phyloP scores from a whole-genome alignment of 2,113 vertebrate species.

The Girardinichthys multiradiatus region DNA sequence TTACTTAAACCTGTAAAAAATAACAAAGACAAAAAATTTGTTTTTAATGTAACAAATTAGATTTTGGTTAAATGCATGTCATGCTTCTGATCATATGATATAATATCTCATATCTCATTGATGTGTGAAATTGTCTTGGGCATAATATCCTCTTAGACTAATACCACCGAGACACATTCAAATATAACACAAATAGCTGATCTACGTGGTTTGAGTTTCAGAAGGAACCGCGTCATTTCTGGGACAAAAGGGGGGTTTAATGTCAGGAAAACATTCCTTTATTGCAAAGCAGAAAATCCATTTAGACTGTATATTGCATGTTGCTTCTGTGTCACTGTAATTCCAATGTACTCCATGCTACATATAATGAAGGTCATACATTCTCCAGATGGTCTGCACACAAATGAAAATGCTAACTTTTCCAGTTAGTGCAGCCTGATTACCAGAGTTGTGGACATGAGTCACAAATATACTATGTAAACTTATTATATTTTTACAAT shows the following conservation, averaged over 20 bases:
- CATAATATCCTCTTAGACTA: neutral
- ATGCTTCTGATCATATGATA: neutral
- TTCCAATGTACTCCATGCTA: neutral
- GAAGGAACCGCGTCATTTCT: neutral
- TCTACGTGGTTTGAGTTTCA: neutral
- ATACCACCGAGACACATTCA: neutral
- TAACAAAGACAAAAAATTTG: neutral
- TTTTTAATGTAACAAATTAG: neutral
- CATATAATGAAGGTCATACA: neutral
- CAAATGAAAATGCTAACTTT: too few relatives aligned
- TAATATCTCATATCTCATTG: neutral
- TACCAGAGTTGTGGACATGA: neutral
- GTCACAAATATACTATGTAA: neutral
- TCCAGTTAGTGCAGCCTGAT: too few relatives aligned
- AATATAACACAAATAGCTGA: neutral
- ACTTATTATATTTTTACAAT: neutral
- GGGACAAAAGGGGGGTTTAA: neutral
- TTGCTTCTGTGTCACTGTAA: neutral
- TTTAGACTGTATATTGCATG: conserved; percentile 12
- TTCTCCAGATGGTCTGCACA: neutral
- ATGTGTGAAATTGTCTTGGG: neutral
- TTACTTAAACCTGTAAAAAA: neutral
- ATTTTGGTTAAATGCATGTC: neutral
- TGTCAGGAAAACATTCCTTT: neutral
- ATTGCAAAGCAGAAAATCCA: conserved; percentile 13